Base-by-base conservation (phyloP, 2,888 invertebrate genomes). In the Oasisia sp. region DNA sequence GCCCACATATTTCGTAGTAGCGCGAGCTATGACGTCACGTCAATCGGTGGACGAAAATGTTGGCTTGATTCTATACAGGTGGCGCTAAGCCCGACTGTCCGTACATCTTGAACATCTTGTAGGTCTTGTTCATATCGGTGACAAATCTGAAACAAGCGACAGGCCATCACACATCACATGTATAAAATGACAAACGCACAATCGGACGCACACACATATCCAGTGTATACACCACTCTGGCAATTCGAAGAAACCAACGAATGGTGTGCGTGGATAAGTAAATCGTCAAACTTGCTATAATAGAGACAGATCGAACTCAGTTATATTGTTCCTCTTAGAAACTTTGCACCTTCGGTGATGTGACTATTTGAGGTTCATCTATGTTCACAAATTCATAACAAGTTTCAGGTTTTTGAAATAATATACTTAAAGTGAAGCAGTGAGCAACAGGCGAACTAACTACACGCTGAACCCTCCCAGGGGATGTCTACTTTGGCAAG, bases 91-190 rank as follows among this genome's bases (percentile, higher is more conserved):
- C 74, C n/a, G 74, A 0, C n/a, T 19, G 74, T 74, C 74, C 19
- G 74, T 74, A 74, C 74, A 74, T 74, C n/a, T 19, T 14, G n/a
- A 74, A 74, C n/a, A n/a, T 19, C 74, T 74, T 74, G 74, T 74
- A 74, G 19, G 74, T 74, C 74, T 74, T 74, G 74, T 19, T 74
- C 74, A 74, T 74, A 5, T 74, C 74, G 74, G 14, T 14, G 74
- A 74, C 74, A n/a, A 74, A 74, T 74, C 74, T 74, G 74, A 74
- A 74, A 74, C 74, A 74, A 74, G 74, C 74, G 14, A 74, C 27
- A 74, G 14, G 5, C 74, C 74, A 27, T 74, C 74, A 74, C 7
- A n/a, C n/a, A 74, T 27, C 74, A 27, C 27, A 27, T 27, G n/a
- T 27, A 74, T 50, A 50, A 9, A 50, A 50, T 50, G 12, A 50